Evolutionary conservation across 2,113 vertebrate species (phyloP), one percentile per base, ranked within the genome.

Genomic region (Sander lucioperca): DNA sequence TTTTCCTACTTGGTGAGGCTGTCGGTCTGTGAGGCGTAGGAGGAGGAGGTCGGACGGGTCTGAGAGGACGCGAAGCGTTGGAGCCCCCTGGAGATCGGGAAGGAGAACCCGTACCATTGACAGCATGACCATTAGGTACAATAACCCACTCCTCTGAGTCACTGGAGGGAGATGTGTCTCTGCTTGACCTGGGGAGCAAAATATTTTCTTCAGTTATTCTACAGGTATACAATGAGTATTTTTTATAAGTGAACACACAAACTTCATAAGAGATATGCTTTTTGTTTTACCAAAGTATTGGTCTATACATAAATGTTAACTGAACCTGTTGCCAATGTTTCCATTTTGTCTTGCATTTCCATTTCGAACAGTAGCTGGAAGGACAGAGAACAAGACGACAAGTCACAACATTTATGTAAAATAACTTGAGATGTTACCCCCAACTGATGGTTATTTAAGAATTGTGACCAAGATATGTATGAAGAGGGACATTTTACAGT

Each of bases 11-110:
- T 58, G 95, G 89, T 65, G 93, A 87, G 0, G 92, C 87, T 0
- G 92, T 21, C 0, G 96, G 95, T 93, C 96, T 96, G 66, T 91
- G 96, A 10, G 97, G 97, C 4, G 95, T 96, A 8, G 97, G 95
- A 14, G 97, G 97, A 3, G 96, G 96, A 15, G 97, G 97, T 33
- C 96, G 90, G 0, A 95, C 95, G 68, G 97, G 97, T 92, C 97
- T 93, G n/a, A 96, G 95, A 65, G 96, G 97, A 77, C 96, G 95
- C 9, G 92, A 83, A 69, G 95, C 90, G 43, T 93, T 95, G 79
- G 96, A 96, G 86, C 83, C 95, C 2, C 96, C 96, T 83, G 97
- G 96, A 68, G 96, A 96, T 47, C 93, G 94, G 6, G 96, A 94
- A 0, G 97, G 97, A 90, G 97, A 97, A 83, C 88, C 94, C 14